Evolutionary conservation across 2,888 invertebrate genomes (phyloP).

Genomic region (Tuta absoluta): DNA sequence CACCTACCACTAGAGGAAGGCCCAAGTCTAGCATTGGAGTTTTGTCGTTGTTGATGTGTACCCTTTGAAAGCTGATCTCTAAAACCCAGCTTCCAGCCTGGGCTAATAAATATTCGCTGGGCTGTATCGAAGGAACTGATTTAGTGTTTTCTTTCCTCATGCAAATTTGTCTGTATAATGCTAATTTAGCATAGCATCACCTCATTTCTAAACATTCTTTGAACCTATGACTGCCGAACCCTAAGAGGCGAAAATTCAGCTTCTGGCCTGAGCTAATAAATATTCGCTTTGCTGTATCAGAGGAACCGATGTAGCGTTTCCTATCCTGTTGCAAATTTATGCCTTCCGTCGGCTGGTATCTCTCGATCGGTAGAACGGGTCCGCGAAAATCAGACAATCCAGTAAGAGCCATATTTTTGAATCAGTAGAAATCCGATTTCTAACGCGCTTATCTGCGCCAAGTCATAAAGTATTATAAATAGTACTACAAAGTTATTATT

Average conservation of each 20-base stretch:
- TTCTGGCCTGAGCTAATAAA: constrained; percentile 22
- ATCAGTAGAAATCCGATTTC: no score
- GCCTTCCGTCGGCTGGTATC: constrained; percentile 28
- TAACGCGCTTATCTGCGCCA: no score
- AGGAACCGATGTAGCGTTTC: constrained; percentile 26
- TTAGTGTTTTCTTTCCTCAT: constrained; percentile 25
- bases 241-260: background rate
- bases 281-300: constrained; percentile 26
- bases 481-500: no score
- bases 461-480: no score
- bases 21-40: no score
- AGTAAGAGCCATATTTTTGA: no score
- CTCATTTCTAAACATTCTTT: no score
- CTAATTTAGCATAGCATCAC: no score
- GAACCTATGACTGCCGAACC: background rate
- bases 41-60: no score
- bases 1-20: no score
- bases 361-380: constrained; percentile 13
- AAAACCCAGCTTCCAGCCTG: background rate
- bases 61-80: background rate
- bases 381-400: no score
- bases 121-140: constrained; percentile 26
- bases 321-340: constrained; percentile 29
- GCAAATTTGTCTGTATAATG: constrained; percentile 30
- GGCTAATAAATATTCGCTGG: constrained; percentile 27